phyloP scores from a whole-genome alignment of 2,888 invertebrate genomes.

The Nomada goodeniana region DNA sequence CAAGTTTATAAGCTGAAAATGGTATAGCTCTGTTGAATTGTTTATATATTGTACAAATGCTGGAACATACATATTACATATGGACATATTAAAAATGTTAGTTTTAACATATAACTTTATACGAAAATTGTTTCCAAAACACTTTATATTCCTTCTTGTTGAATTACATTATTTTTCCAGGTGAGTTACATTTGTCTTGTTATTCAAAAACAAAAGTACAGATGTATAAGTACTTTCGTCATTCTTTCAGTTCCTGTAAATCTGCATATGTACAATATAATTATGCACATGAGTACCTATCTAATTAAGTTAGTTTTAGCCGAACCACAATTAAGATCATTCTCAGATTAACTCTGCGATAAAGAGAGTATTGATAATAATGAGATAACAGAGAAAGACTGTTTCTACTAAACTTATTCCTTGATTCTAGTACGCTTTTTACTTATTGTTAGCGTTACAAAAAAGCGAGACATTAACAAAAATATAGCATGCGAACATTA shows the following conservation, averaged over 20 bases:
- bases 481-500: slow-evolving; percentile 64
- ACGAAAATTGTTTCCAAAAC: background rate
- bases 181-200: background rate
- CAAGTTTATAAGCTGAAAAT: slow-evolving; percentile 45
- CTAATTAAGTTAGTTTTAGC: slow-evolving; percentile 55
- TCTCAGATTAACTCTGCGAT: slow-evolving; percentile 57
- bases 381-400: slow-evolving; percentile 63
- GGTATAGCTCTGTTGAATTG: slow-evolving; percentile 64
- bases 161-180: background rate
- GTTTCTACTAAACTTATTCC: slow-evolving; percentile 61
- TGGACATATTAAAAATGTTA: background rate
- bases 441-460: slow-evolving; percentile 56
- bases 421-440: slow-evolving; percentile 67
- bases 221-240: background rate
- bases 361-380: slow-evolving; percentile 68
- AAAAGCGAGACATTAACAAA: slow-evolving; percentile 65
- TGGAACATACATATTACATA: background rate
- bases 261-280: slow-evolving; percentile 43
- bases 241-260: background rate
- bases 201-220: background rate
- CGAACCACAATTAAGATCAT: slow-evolving; percentile 55
- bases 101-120: background rate
- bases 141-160: background rate
- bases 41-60: slow-evolving; percentile 50
- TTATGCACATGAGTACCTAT: slow-evolving; percentile 45